A percentile compares a stretch with the other conserved stretches of the same genome.
Evolutionary conservation across 2,797 vertebrate genomes (phyloP).

Genomic region (Xenentodon cancila): DNA sequence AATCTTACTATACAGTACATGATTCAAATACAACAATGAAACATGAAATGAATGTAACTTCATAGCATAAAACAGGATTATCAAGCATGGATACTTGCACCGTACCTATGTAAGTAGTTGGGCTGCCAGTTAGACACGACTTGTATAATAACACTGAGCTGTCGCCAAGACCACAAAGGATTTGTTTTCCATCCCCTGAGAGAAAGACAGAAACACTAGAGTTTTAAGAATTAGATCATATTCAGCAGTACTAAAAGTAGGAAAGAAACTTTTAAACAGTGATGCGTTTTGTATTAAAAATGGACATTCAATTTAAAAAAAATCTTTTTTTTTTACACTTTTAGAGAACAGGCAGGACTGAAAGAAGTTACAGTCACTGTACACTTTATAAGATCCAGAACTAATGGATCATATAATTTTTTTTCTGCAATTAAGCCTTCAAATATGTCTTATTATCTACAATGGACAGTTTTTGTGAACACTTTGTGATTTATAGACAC

Average conservation of each 20-base stretch:
- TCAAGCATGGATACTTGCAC: conserved; percentile 15
- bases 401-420: not conserved
- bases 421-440: not conserved
- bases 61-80: conserved; percentile 15
- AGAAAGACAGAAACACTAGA: conserved; percentile 50
- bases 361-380: not conserved
- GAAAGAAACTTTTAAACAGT: conserved; percentile 6
- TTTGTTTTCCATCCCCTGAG: conserved; percentile 86
- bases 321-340: not conserved
- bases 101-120: conserved; percentile 86
- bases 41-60: conserved; percentile 10
- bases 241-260: conserved; percentile 11
- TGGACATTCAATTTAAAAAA: too few species aligned
- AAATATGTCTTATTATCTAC: too few species aligned
- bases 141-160: conserved; percentile 82
- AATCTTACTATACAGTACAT: not conserved
- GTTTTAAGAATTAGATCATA: conserved; percentile 16
- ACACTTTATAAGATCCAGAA: not conserved
- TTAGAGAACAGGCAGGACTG: not conserved
- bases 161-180: conserved; percentile 90
- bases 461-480: too few species aligned
- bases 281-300: conserved; percentile 9
- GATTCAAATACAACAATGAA: conserved; percentile 20
- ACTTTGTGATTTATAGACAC: too few species aligned
- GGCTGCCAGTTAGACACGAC: conserved; percentile 78